Evolutionary conservation across 2,888 invertebrate species (phyloP).

Genomic region (Rhopalosiphum nymphaeae): DNA sequence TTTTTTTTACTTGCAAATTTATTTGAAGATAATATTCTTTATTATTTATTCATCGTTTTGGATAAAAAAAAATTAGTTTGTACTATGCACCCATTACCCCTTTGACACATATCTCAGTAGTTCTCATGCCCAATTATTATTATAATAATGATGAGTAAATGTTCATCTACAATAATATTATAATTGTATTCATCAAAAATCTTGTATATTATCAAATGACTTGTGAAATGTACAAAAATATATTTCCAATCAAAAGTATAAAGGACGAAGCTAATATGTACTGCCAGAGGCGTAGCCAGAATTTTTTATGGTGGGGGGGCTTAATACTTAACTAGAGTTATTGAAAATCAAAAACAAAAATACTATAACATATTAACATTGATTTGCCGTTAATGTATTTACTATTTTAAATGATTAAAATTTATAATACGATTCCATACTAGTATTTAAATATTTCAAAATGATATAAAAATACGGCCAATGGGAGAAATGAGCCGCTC

Average conservation of each 20-base stretch:
- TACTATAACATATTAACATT: too few relatives aligned
- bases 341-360: too few relatives aligned
- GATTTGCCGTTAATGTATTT: too few relatives aligned
- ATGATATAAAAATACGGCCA: too few relatives aligned
- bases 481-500: too few relatives aligned
- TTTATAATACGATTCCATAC: too few relatives aligned
- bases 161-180: neutral
- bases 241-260: neutral
- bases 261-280: neutral
- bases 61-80: neutral
- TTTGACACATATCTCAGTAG: neutral
- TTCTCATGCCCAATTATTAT: neutral
- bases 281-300: neutral
- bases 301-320: too few relatives aligned
- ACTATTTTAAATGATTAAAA: too few relatives aligned
- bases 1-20: neutral
- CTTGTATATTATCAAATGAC: neutral
- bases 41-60: neutral
- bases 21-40: neutral
- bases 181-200: neutral
- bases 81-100: neutral
- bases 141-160: neutral
- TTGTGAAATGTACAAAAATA: neutral
- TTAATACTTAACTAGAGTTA: too few relatives aligned
- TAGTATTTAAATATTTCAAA: too few relatives aligned